phyloP scores from a whole-genome alignment of 2,888 invertebrate species.

The Cremastinae sp. region DNA sequence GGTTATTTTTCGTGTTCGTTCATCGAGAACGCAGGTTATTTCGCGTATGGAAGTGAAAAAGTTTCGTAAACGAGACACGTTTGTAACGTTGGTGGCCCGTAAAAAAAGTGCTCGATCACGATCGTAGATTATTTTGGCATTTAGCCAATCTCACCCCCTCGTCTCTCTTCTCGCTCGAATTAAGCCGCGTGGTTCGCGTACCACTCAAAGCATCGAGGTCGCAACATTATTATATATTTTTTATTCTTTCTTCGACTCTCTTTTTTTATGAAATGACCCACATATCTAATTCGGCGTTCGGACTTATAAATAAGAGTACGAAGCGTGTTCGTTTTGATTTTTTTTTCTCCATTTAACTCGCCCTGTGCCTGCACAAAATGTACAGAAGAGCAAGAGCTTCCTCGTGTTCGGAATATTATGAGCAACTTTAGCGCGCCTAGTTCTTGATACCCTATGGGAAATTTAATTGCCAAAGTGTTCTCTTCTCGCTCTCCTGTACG shows the following conservation, averaged over 20 bases:
- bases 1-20: slow-evolving; percentile 6
- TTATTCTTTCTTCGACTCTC: slow-evolving; percentile 1
- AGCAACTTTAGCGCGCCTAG: slow-evolving; percentile 22
- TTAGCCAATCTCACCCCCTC: slow-evolving; percentile 67
- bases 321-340: slow-evolving; percentile 56
- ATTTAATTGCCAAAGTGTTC: slow-evolving; percentile 48
- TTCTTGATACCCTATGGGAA: slow-evolving; percentile 9
- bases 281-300: slow-evolving; percentile 70
- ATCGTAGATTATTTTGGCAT: slow-evolving; percentile 73
- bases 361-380: not conserved
- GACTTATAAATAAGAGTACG: slow-evolving; percentile 71
- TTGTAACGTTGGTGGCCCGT: slow-evolving; percentile 64
- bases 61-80: slow-evolving; percentile 66
- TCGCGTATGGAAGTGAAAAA: slow-evolving; percentile 9
- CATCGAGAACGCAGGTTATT: slow-evolving; percentile 24
- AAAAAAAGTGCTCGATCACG: slow-evolving; percentile 70
- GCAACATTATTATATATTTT: slow-evolving; percentile 65
- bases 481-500: not conserved
- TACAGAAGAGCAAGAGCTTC: not conserved
- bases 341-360: slow-evolving; percentile 49
- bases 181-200: slow-evolving; percentile 24
- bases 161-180: slow-evolving; percentile 15
- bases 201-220: slow-evolving; percentile 61
- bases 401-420: slow-evolving; percentile 31
- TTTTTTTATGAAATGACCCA: slow-evolving; percentile 71